Percentiles rank a stretch among this genome's conserved stretches.
Conservation (phyloP, 2,888 invertebrate genomes). For the Megamerina dolium region DNA sequence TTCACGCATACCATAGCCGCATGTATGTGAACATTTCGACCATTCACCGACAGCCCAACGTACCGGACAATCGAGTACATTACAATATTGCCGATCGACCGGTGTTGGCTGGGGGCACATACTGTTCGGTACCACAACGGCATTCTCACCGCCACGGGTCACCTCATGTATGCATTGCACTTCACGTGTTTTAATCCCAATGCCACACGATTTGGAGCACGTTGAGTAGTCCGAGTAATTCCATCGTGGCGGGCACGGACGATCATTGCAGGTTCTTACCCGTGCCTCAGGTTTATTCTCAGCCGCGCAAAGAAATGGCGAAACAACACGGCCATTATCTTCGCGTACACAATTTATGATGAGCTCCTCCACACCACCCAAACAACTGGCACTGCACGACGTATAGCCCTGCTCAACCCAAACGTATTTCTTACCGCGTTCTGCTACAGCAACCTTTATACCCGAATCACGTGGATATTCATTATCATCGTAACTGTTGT, state of each 20-base stretch:
- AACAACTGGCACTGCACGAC: slow-evolving; percentile 89
- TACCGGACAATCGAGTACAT: slow-evolving; percentile 87
- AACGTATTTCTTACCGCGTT: slow-evolving; percentile 74
- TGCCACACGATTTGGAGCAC: slow-evolving; percentile 90
- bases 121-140: slow-evolving; percentile 83
- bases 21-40: slow-evolving; percentile 88
- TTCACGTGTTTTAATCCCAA: slow-evolving; percentile 86
- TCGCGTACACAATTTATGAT: slow-evolving; percentile 85
- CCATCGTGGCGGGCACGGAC: slow-evolving; percentile 93
- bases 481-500: slow-evolving; percentile 53
- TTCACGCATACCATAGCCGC: slow-evolving; percentile 84
- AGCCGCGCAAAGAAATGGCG: slow-evolving; percentile 79
- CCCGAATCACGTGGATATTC: slow-evolving; percentile 46
- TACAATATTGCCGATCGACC: slow-evolving; percentile 83
- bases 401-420: slow-evolving; percentile 89
- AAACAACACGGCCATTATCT: slow-evolving; percentile 79
- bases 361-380: slow-evolving; percentile 81
- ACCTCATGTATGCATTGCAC: slow-evolving; percentile 60
- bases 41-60: slow-evolving; percentile 83
- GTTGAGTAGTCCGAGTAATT: slow-evolving; percentile 82
- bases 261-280: slow-evolving; percentile 87
- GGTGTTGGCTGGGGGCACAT: slow-evolving; percentile 88
- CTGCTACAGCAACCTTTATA: slow-evolving; percentile 65
- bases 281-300: slow-evolving; percentile 84
- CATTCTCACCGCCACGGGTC: slow-evolving; percentile 79